A percentile compares a stretch with the other conserved stretches of the same genome.
Evolutionary conservation across 2,797 vertebrate genomes (phyloP).

Genomic region (Peromyscus eremicus): DNA sequence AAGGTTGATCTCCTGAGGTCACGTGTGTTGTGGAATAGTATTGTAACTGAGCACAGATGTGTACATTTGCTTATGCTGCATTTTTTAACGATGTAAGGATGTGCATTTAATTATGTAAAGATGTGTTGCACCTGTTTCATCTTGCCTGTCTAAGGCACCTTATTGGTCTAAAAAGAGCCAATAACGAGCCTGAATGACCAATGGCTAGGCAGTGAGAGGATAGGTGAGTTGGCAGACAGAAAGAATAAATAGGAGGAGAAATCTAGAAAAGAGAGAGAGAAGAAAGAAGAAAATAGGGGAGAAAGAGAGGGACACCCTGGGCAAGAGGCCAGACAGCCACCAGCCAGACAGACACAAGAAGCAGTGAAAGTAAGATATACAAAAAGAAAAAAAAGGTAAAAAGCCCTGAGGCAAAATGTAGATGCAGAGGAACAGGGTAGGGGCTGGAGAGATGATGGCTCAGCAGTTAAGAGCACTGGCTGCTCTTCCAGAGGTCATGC

Average conservation of each 20-base stretch:
- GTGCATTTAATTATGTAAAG: neutral
- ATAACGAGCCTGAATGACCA: neutral
- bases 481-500: no score
- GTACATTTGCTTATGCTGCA: neutral
- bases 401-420: no score
- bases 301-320: no score
- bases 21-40: neutral
- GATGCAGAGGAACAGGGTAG: no score
- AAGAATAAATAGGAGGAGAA: neutral
- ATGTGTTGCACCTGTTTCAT: neutral
- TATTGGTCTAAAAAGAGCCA: neutral
- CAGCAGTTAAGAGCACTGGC: no score
- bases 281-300: no score
- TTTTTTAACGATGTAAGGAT: neutral
- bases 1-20: neutral
- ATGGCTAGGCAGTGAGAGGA: neutral
- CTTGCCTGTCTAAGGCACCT: neutral
- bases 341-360: no score
- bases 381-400: no score
- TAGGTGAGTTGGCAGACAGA: neutral
- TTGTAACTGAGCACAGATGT: neutral
- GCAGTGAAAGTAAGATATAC: no score
- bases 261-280: neutral
- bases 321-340: no score
- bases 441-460: no score